Percentiles rank a stretch among this genome's conserved stretches.
Evolutionary conservation across 2,888 invertebrate genomes (phyloP).

Genomic region (Diploptera punctata): DNA sequence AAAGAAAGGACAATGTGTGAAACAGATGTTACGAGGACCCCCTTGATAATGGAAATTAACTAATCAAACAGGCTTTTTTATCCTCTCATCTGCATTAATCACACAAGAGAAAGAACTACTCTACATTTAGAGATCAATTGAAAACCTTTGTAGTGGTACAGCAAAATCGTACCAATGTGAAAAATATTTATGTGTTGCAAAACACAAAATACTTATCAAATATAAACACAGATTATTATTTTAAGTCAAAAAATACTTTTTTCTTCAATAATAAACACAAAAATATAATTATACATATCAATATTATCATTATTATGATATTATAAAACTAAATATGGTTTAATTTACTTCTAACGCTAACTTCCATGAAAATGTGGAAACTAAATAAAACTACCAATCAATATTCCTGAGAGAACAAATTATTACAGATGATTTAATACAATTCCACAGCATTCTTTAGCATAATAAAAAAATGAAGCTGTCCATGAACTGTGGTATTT

Average conservation of each 20-base stretch:
- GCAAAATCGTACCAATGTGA: not conserved
- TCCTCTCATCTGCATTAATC: not conserved
- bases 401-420: constrained; percentile 28
- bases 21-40: not conserved
- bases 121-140: constrained; percentile 48
- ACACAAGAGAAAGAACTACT: constrained; percentile 30
- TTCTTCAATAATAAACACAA: constrained; percentile 12
- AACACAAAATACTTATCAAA: constrained; percentile 18
- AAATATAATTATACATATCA: constrained; percentile 12
- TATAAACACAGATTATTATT: constrained; percentile 16
- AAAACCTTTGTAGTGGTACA: constrained; percentile 38
- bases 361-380: no score
- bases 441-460: constrained; percentile 2
- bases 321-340: not conserved
- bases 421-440: not conserved
- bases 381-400: not conserved
- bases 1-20: not conserved
- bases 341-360: no score
- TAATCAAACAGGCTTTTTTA: no score
- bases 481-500: no score
- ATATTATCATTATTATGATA: not conserved
- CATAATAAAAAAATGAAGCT: no score
- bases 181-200: not conserved
- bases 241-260: constrained; percentile 28
- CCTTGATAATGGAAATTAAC: no score